Base-by-base conservation (phyloP, 2,113 vertebrate genomes). In the Oreocharis arfaki region DNA sequence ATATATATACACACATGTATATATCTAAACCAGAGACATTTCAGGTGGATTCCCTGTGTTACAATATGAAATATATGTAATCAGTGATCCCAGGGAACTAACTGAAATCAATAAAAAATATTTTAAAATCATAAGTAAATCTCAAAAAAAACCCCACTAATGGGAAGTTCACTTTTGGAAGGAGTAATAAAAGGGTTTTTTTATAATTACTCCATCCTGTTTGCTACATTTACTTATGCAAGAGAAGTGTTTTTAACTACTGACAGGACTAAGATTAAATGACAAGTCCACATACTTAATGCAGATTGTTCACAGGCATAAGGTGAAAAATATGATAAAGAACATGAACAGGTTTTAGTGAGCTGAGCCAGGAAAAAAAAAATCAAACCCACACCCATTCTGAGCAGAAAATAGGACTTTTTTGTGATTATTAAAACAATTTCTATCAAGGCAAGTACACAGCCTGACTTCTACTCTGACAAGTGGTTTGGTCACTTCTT, bases 341-440 rank as follows among this genome's bases (percentile, higher is more conserved):
- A 94, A 93, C 42, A 59, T 9, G 22, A 95, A 95, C 60, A 91
- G 81, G 74, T 89, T 94, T 75, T n/a, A 37, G 87, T 41, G 49
- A 89, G 52, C 24, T 41, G 44, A 75, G 93, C 65, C 84, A 85
- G 78, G 13, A 33, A 17, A 32, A 61, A 61, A 39, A 53, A 42
- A 55, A 13, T 17, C 46, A 73, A 79, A 13, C 32, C 68, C 59
- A 73, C 63, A 65, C 6, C 27, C 46, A 30, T 59, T 87, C 84
- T 63, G 50, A 79, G 30, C 46, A 84, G 55, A 80, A 86, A 83
- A 64, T 6, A 77, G 42, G 15, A 33, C 12, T 44, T 24, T n/a
- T 78, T 50, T 22, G 47, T 16, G 52, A 68, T 78, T 65, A 95
- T 49, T 87, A 67, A 78, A 89, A n/a, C 18, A 42, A 53, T 41